phyloP scores from a whole-genome alignment of 2,113 vertebrate species.

The Opisthocomus hoazin region DNA sequence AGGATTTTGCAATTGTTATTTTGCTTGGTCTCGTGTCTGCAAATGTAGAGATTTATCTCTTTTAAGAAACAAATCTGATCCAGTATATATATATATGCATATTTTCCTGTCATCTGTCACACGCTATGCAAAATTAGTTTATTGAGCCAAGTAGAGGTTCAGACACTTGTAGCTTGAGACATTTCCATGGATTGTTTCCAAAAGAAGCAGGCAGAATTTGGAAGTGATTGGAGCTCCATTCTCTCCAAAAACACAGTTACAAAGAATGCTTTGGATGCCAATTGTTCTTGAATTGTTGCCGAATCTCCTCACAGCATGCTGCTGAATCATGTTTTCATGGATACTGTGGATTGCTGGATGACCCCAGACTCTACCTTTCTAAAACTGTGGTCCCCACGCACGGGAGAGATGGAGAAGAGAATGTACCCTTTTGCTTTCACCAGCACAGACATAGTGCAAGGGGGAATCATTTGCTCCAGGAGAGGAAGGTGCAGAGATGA shows the following conservation, averaged over 20 bases:
- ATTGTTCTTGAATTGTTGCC: neutral
- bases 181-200: neutral
- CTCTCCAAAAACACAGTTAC: neutral
- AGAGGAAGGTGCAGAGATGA: neutral
- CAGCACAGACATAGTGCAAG: neutral
- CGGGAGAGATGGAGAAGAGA: neutral
- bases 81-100: neutral
- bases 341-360: neutral
- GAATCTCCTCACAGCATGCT: neutral
- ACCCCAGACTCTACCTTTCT: neutral
- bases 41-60: neutral
- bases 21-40: neutral
- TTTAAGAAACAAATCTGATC: neutral
- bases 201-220: neutral
- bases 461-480: neutral
- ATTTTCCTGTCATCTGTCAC: neutral
- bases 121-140: neutral
- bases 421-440: neutral
- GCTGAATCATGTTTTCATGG: neutral
- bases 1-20: neutral
- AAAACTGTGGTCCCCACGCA: neutral
- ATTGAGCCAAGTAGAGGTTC: neutral
- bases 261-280: neutral
- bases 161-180: neutral
- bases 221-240: neutral